Conservation (phyloP, 2,888 invertebrate genomes). For the Thumatha senex region DNA sequence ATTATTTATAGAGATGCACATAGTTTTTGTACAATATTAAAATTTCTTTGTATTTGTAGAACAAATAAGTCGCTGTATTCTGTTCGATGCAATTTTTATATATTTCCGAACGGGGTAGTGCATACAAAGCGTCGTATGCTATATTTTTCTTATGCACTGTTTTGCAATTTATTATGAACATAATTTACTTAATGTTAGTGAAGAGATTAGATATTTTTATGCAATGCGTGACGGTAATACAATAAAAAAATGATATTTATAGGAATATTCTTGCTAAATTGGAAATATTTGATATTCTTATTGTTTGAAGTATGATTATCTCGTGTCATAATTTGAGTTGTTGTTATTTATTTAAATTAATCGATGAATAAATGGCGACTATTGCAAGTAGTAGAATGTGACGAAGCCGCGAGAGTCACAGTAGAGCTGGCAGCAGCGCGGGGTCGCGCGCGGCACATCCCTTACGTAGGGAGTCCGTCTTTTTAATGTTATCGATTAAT, state of each 20-base stretch:
- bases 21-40: constrained; percentile 41
- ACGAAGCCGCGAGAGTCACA: constrained; percentile 26
- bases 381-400: constrained; percentile 46
- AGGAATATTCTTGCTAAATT: constrained; percentile 71
- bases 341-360: constrained; percentile 79
- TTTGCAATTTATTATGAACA: constrained; percentile 72
- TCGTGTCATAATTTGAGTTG: constrained; percentile 78
- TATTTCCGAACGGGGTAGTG: constrained; percentile 36
- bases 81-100: constrained; percentile 34
- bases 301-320: constrained; percentile 72
- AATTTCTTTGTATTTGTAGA: constrained; percentile 35
- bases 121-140: constrained; percentile 35
- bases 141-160: constrained; percentile 56
- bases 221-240: constrained; percentile 79
- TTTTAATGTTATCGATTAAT: constrained; percentile 77
- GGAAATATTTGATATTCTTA: constrained; percentile 74
- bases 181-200: constrained; percentile 76
- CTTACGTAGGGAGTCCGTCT: constrained; percentile 57
- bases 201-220: constrained; percentile 82
- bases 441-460: constrained; percentile 57
- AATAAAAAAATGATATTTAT: constrained; percentile 76
- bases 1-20: constrained; percentile 41
- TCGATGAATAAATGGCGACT: constrained; percentile 65
- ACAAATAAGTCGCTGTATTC: constrained; percentile 43
- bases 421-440: constrained; percentile 21